These are phyloP conservation scores for Malacoraja senta DNA, from an alignment of 2,797 vertebrate species.

Conservation along the genomic window DNA sequence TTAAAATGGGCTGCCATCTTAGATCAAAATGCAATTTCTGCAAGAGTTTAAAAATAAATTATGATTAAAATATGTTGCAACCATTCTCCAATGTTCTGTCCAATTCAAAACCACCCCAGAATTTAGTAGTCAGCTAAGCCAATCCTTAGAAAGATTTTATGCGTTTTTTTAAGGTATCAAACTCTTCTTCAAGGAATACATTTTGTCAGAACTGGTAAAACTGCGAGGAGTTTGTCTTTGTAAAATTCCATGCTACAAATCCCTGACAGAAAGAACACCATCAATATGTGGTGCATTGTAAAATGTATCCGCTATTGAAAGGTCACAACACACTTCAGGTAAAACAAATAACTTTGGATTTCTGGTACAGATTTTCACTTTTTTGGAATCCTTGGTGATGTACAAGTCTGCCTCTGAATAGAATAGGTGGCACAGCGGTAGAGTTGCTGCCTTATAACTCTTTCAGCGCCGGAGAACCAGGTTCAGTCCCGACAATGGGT, in stretches of 20 bases:
- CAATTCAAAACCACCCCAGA: background rate
- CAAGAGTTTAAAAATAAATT: no score
- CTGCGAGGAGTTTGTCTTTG: background rate
- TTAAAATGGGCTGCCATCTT: background rate
- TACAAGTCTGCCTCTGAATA: background rate
- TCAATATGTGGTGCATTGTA: background rate
- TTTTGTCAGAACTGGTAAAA: background rate
- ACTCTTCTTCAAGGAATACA: background rate
- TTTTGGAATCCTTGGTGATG: background rate
- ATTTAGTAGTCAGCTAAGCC: background rate
- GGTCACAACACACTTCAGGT: background rate
- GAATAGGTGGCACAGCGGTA: no score
- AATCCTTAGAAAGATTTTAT: background rate
- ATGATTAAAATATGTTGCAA: background rate
- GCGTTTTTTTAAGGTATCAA: background rate
- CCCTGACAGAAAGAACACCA: background rate
- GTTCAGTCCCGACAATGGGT: no score
- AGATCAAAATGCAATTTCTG: background rate
- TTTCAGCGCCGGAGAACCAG: no score
- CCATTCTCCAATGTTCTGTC: background rate
- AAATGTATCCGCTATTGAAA: background rate
- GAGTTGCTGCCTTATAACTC: no score
- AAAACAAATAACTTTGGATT: constrained; percentile 8
- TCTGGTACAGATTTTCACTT: background rate
- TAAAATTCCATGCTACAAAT: constrained; percentile 12